Evolutionary conservation across 2,888 invertebrate genomes (phyloP), one percentile per base, ranked within the genome.

Genomic region (Helleia helle): DNA sequence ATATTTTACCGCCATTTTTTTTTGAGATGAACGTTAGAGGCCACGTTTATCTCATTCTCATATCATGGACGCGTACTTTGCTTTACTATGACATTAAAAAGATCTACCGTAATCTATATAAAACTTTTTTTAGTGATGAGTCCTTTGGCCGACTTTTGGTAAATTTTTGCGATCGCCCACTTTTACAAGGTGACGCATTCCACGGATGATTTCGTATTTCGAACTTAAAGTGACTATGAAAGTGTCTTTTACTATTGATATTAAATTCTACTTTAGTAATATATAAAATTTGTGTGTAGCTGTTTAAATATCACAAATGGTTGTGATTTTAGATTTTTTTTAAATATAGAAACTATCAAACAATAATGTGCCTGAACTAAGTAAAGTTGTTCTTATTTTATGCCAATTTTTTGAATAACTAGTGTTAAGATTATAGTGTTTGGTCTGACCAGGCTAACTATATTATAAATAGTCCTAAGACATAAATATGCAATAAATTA

Each of bases 381-480:
- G 51, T 56, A 52, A 48, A 58, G 51, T 53, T 52, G 51, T 55
- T 55, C 53, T 58, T 58, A 55, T 54, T 52, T 54, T 52, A 56
- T 51, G 55, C 53, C 53, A 54, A 56, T 58, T 56, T 53, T 50
- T 52, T 42, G 38, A 43, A 40, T 31, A 48, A 46, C 43, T 54
- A 56, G 48, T 37, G 25, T 48, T 56, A 50, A 55, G 50, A 22
- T 38, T 29, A 46, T 38, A 44, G 44, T 34, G 44, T 27, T 47
- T 25, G 41, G 39, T 41, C 31, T 40, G 31, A 40, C 25, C 31
- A 36, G 38, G 30, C 44, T 41, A 46, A 43, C 43, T 41, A 49
- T 42, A 41, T 40, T 46, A 48, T 47, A 50, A 46, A 48, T 41
- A 38, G 42, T 38, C 34, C 44, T 25, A 45, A 48, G 44, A 43